Percentiles rank a stretch among this genome's conserved stretches.
Conservation (phyloP, 2,797 vertebrate genomes). For the Columba guinea region DNA sequence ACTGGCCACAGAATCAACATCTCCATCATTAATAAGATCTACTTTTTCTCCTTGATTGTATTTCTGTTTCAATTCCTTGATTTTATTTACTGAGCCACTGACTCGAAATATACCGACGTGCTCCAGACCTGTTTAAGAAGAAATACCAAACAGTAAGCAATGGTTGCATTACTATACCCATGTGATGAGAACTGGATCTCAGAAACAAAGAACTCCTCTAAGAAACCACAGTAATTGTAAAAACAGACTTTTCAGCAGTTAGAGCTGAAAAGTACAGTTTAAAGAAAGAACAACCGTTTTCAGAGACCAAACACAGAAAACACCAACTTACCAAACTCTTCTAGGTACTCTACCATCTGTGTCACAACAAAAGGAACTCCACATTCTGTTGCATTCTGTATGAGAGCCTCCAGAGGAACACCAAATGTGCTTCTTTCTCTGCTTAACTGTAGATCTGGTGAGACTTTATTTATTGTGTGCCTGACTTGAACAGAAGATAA, state of each 20-base stretch:
- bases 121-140: conserved; percentile 72
- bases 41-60: conserved; percentile 80
- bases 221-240: neutral
- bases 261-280: neutral
- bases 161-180: neutral
- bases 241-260: neutral
- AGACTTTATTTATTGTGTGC: conserved; percentile 72
- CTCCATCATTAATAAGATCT: conserved; percentile 75
- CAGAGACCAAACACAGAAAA: neutral
- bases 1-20: conserved; percentile 81
- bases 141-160: neutral
- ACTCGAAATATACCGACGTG: conserved; percentile 81
- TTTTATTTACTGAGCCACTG: conserved; percentile 77
- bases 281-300: neutral
- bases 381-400: conserved; percentile 53
- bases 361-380: conserved; percentile 76
- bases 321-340: conserved; percentile 72
- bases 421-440: conserved; percentile 67
- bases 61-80: conserved; percentile 76
- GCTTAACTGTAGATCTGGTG: conserved; percentile 54
- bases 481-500: conserved; percentile 74
- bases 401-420: conserved; percentile 74
- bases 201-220: neutral
- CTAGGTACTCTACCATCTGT: conserved; percentile 82
- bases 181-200: neutral